These are phyloP conservation scores for Dromococcyx pavoninus DNA, from an alignment of 2,797 vertebrate species.

Conservation along the genomic window DNA sequence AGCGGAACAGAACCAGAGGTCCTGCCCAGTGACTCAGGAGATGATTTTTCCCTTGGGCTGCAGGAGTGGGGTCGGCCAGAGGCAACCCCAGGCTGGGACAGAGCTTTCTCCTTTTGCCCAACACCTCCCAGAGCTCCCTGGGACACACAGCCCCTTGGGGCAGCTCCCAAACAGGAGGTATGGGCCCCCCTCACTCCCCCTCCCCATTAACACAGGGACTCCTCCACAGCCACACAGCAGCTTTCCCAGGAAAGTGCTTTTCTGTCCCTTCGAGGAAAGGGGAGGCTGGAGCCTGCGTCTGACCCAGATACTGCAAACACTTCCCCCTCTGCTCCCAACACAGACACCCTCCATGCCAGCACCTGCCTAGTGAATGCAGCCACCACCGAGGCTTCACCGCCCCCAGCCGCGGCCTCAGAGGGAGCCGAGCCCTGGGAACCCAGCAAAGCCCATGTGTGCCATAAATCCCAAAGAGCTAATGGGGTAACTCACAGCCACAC, in stretches of 20 bases:
- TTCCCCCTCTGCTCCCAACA: neutral
- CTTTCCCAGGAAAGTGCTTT: fast-evolving
- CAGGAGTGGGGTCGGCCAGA: fast-evolving
- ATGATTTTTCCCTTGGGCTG: neutral
- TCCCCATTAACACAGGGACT: fast-evolving
- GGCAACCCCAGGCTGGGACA: neutral
- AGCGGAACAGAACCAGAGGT: neutral
- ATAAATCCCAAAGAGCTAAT: neutral
- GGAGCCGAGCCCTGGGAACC: neutral
- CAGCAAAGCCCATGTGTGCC: neutral
- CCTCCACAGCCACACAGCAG: neutral
- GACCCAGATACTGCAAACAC: conserved; percentile 24
- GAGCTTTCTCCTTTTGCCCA: neutral
- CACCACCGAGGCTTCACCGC: neutral
- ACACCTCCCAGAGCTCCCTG: neutral
- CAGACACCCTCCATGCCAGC: neutral
- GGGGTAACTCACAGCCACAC: neutral
- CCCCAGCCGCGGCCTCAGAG: neutral
- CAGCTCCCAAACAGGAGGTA: neutral
- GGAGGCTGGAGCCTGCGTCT: neutral
- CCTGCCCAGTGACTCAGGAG: neutral
- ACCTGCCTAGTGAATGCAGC: neutral
- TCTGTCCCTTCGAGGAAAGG: neutral
- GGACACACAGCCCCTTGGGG: fast-evolving
- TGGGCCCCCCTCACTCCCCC: fast-evolving